These are phyloP conservation scores for Drosophila pseudotalamancana DNA, from an alignment of 2,888 invertebrate genomes.

Conservation along the genomic window DNA sequence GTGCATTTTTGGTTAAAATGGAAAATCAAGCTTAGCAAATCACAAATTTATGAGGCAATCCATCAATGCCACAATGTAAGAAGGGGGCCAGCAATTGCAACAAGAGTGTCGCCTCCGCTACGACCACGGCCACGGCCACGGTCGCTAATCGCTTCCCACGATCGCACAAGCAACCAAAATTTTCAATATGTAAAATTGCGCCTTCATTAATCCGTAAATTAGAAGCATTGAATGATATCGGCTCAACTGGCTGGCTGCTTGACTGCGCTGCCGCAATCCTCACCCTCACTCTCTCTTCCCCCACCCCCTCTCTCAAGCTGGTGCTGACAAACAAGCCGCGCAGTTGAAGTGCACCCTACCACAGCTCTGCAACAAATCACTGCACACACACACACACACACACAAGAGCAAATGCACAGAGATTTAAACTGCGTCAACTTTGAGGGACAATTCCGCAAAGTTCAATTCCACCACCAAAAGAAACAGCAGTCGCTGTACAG, in stretches of 20 bases:
- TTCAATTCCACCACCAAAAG: constrained; percentile 52
- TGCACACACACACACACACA: constrained; percentile 22
- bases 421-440: constrained; percentile 47
- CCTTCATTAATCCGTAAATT: constrained; percentile 81
- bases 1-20: constrained; percentile 31
- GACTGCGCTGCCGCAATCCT: constrained; percentile 18
- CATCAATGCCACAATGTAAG: constrained; percentile 66
- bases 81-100: constrained; percentile 17
- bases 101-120: constrained; percentile 24
- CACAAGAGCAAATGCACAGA: constrained; percentile 2
- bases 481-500: constrained; percentile 38
- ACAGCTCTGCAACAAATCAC: constrained; percentile 50
- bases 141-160: constrained; percentile 80
- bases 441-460: constrained; percentile 19
- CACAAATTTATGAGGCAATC: constrained; percentile 72
- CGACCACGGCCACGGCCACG: constrained; percentile 23
- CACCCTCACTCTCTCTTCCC: background rate
- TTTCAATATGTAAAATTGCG: constrained; percentile 79
- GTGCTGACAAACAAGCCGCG: constrained; percentile 63
- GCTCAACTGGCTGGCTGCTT: constrained; percentile 27
- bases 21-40: constrained; percentile 72
- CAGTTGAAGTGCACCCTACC: constrained; percentile 72
- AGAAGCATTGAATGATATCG: constrained; percentile 73
- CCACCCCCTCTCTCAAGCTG: constrained; percentile 24
- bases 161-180: constrained; percentile 53